Evolutionary conservation across 2,888 invertebrate species (phyloP), one percentile per base, ranked within the genome.

Genomic region (Rhaphigaster nebulosa): DNA sequence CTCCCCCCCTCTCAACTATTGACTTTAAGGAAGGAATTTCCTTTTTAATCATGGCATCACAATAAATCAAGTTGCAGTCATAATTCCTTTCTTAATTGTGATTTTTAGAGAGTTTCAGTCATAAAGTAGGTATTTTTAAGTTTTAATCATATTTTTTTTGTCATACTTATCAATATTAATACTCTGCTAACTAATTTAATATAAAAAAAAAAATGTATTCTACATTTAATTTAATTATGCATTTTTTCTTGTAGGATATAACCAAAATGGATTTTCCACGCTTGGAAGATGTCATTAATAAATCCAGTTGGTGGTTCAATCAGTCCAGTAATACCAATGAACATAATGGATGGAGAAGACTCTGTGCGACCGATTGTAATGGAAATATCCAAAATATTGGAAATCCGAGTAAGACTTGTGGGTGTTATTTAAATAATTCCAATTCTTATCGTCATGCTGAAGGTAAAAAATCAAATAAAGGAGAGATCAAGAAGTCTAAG

Each of bases 371-470:
- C 8, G 84, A 84, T 84, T 84, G 84, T n/a, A 84, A 84, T 84
- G 84, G 84, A n/a, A 50, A 13, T n/a, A 50, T 84, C 41, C 84
- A 84, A 84, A 84, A 84, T 45, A 26, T 84, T 45, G 84, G 45
- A 45, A n/a, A 84, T 41, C 84, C 84, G 12, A 84, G n/a, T 50
- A 84, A 84, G 15, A 84, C 84, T 84, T n/a, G 84, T 15, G 5
- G 5, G 10, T 84, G 84, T 84, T 84, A 38, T 84, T 26, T 84
- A 20, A 84, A 18, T 5, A 13, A n/a, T 45, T 13, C 26, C 5
- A 50, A n/a, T 45, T 26, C n/a, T 45, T 15, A 84, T 45, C 84
- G 84, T 4, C 41, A 50, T 84, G 45, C 45, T 45, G 45, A 84
- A 20, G 84, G 34, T 34, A 76, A 76, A 38, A 76, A 38, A 38